These are phyloP conservation scores for Enteromius unitaeniatus DNA, from an alignment of 2,797 vertebrate genomes.

Conservation along the genomic window DNA sequence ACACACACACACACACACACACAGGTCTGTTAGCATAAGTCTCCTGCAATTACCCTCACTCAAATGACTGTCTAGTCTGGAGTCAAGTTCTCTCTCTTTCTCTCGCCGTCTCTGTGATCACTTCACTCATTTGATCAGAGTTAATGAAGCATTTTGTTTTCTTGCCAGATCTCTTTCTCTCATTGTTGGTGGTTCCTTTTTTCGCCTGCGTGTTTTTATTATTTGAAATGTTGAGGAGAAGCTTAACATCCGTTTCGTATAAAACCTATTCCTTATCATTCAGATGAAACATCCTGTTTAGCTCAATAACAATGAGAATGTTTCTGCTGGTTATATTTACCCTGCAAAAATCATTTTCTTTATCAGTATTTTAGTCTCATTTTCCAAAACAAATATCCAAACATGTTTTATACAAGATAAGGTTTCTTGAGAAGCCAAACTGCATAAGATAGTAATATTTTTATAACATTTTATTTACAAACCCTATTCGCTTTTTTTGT, in stretches of 20 bases:
- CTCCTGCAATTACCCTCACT: conserved; percentile 30
- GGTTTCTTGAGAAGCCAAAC: neutral
- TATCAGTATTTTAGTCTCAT: neutral
- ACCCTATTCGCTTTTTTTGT: neutral
- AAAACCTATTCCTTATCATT: neutral
- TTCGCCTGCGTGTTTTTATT: conserved; percentile 5
- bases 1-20: neutral
- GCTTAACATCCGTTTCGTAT: neutral
- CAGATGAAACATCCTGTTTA: conserved; percentile 14
- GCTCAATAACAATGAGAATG: neutral
- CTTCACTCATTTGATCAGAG: conserved; percentile 35
- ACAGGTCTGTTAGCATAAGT: conserved; percentile 16
- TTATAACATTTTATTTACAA: neutral
- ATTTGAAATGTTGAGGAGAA: neutral
- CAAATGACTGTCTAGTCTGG: conserved; percentile 32
- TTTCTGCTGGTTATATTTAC: neutral
- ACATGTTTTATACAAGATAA: neutral
- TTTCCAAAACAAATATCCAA: neutral
- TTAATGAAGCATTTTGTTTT: conserved; percentile 46
- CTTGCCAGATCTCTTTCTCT: conserved; percentile 1
- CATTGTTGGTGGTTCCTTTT: conserved; percentile 25
- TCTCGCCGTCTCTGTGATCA: neutral
- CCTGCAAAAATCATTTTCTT: neutral
- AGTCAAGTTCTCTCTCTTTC: neutral
- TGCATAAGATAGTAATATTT: neutral